A percentile compares a stretch with the other conserved stretches of the same genome.
Conservation (phyloP, 2,797 vertebrate genomes). For the Neosilurus mollespiculum region DNA sequence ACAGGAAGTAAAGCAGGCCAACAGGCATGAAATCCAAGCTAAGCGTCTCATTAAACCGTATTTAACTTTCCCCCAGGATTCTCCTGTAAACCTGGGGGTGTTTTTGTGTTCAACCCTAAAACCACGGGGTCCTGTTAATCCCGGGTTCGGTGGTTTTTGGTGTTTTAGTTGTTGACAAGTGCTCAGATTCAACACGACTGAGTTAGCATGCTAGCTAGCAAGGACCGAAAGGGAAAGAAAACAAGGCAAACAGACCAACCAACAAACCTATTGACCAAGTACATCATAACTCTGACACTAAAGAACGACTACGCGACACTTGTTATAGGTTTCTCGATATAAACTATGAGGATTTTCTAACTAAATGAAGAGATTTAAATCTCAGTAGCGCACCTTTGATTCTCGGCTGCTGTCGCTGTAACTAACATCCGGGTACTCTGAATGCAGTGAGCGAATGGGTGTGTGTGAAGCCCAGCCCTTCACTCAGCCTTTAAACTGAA, state of each 20-base stretch:
- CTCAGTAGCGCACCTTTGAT: conserved; percentile 38
- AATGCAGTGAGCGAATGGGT: neutral
- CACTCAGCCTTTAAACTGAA: neutral
- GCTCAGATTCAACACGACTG: conserved; percentile 2
- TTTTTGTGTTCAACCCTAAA: neutral
- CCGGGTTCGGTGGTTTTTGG: neutral
- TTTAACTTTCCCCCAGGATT: neutral
- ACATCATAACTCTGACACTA: neutral
- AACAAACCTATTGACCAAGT: neutral
- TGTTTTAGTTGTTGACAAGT: neutral
- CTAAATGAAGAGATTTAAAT: conserved; percentile 18
- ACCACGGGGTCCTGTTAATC: neutral
- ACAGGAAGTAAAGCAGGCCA: conserved; percentile 3
- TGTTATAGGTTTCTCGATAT: neutral
- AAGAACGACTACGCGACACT: neutral
- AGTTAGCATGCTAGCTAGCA: conserved; percentile 9
- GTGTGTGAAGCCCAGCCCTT: neutral
- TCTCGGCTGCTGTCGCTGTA: conserved; percentile 12
- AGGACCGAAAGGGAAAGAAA: neutral
- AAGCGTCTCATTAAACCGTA: too few relatives aligned
- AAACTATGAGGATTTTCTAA: neutral
- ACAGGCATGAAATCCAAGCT: neutral
- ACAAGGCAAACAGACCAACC: neutral
- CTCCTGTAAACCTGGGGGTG: neutral
- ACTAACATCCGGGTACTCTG: conserved; percentile 32